A percentile compares a stretch with the other conserved stretches of the same genome.
Evolutionary conservation across 1,140 invertebrate genomes (phyloP).

Genomic region (Odontomachus brunneus): DNA sequence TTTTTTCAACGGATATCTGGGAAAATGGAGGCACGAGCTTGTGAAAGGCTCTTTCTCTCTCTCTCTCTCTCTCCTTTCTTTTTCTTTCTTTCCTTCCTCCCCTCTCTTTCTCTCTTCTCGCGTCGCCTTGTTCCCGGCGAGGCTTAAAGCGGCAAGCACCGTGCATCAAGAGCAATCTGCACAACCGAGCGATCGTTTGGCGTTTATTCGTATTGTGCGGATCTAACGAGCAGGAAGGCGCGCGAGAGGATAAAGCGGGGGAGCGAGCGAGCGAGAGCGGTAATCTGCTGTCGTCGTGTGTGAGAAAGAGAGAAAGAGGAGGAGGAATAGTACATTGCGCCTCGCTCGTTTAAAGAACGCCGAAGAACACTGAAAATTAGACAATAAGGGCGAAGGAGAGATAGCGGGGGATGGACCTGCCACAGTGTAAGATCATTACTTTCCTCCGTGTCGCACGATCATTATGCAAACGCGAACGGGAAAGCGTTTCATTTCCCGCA

Average conservation of each 20-base stretch:
- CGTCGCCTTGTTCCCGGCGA: neutral
- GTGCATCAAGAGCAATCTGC: conserved; percentile 59
- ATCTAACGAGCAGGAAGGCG: conserved; percentile 31
- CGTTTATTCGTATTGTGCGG: conserved; percentile 67
- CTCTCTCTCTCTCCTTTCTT: too few species aligned
- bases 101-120: too few species aligned
- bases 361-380: neutral
- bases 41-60: conserved; percentile 19
- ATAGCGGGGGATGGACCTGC: neutral
- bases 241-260: conserved; percentile 7
- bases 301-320: too few species aligned
- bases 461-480: too few species aligned
- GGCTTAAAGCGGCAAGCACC: conserved; percentile 38
- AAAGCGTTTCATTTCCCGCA: neutral
- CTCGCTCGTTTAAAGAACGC: neutral
- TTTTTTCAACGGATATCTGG: conserved; percentile 30
- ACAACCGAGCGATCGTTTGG: conserved; percentile 67
- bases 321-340: neutral
- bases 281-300: conserved; percentile 18
- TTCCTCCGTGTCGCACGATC: too few species aligned
- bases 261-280: conserved; percentile 2
- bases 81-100: too few species aligned
- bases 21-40: conserved; percentile 27
- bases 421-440: too few species aligned
- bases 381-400: neutral